Conservation (phyloP, 2,888 invertebrate species). For the Folsomia manolachei region DNA sequence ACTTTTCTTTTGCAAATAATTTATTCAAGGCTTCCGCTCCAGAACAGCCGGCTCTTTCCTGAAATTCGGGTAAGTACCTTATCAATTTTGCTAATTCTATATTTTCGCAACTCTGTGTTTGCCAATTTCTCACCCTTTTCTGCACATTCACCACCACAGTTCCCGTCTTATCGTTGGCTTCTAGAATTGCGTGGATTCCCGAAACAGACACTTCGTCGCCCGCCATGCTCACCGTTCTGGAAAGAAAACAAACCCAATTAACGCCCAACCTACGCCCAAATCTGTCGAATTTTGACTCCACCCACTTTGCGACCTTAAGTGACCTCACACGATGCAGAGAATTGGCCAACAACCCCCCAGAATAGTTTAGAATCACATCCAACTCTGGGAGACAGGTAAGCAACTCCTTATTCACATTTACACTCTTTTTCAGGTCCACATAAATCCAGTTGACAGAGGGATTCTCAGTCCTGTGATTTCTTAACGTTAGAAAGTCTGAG, state of each 20-base stretch:
- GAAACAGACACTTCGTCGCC: not conserved
- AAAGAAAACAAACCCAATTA: not conserved
- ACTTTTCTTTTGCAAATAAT: not conserved
- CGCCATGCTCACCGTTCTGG: not conserved
- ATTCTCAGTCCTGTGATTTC: not conserved
- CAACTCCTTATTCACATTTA: not conserved
- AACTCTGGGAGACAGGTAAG: slow-evolving; percentile 17
- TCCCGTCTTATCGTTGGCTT: not conserved
- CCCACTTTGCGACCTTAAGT: not conserved
- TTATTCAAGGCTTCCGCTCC: not conserved
- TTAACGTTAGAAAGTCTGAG: slow-evolving; percentile 14
- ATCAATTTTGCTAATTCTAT: not conserved
- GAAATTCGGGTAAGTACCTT: not conserved
- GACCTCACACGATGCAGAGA: not conserved
- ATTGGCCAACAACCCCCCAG: slow-evolving; percentile 1
- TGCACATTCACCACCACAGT: not conserved
- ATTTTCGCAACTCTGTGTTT: not conserved
- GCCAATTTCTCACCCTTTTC: not conserved
- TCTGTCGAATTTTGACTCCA: not conserved
- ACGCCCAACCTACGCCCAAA: not conserved
- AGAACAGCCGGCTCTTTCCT: not conserved
- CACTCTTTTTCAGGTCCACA: slow-evolving; percentile 23
- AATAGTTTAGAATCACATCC: slow-evolving; percentile 26
- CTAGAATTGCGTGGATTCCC: not conserved
- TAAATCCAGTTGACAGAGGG: slow-evolving; percentile 17